Percentiles rank a stretch among this genome's conserved stretches.
Evolutionary conservation across 2,888 invertebrate species (phyloP).

Genomic region (Clostera curtula): DNA sequence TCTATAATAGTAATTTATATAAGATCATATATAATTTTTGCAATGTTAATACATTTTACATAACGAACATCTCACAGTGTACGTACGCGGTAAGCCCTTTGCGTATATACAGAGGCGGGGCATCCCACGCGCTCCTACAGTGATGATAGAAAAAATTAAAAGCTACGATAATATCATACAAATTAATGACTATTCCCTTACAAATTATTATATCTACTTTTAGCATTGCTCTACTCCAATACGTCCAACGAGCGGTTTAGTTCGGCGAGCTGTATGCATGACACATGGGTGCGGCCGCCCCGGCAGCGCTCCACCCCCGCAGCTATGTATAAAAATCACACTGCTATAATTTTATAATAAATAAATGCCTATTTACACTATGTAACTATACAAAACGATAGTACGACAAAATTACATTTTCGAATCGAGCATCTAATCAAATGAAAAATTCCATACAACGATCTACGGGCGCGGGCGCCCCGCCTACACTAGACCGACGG

Average conservation of each 20-base stretch:
- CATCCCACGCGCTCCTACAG: slow-evolving; percentile 39
- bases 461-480: slow-evolving; percentile 45
- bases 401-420: slow-evolving; percentile 69
- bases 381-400: slow-evolving; percentile 74
- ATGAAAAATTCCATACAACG: slow-evolving; percentile 63
- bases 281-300: slow-evolving; percentile 56
- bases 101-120: slow-evolving; percentile 51
- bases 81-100: slow-evolving; percentile 54
- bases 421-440: slow-evolving; percentile 66
- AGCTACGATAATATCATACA: slow-evolving; percentile 75
- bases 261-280: slow-evolving; percentile 57
- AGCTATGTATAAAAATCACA: slow-evolving; percentile 71
- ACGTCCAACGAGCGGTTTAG: slow-evolving; percentile 58
- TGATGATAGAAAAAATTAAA: slow-evolving; percentile 71
- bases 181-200: slow-evolving; percentile 76
- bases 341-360: slow-evolving; percentile 74
- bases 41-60: slow-evolving; percentile 75
- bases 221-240: slow-evolving; percentile 72
- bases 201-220: slow-evolving; percentile 71
- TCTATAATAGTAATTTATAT: slow-evolving; percentile 75
- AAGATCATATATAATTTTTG: slow-evolving; percentile 74
- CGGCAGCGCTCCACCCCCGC: slow-evolving; percentile 63
- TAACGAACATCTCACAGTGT: slow-evolving; percentile 72
- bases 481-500: slow-evolving; percentile 52
- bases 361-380: slow-evolving; percentile 76